phyloP scores from a whole-genome alignment of 2,888 invertebrate species.

The Willowsia nigromaculata region DNA sequence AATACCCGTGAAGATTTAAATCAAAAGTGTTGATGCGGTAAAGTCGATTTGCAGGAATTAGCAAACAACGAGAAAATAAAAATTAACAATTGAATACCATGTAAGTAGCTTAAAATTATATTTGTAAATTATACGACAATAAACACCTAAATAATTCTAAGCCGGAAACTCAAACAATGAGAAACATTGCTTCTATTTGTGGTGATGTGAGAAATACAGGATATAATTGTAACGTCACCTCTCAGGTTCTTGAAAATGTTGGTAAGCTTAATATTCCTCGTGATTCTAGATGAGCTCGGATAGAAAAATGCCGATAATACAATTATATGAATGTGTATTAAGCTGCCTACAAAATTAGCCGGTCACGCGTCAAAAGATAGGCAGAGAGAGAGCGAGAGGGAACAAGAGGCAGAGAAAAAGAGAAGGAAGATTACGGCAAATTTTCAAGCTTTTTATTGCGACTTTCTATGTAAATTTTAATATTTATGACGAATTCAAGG shows the following conservation, averaged over 20 bases:
- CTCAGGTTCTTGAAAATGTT: background rate
- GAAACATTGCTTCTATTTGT: background rate
- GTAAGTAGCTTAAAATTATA: too few relatives aligned
- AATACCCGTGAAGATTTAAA: background rate
- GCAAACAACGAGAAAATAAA: too few relatives aligned
- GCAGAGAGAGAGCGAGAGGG: background rate
- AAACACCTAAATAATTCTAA: too few relatives aligned
- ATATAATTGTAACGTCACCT: too few relatives aligned
- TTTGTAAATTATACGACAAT: too few relatives aligned
- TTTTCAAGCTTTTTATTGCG: background rate
- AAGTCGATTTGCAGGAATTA: background rate
- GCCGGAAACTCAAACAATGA: too few relatives aligned
- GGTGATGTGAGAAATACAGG: too few relatives aligned
- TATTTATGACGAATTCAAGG: conserved; percentile 34
- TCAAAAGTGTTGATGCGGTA: too few relatives aligned
- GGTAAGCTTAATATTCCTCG: too few relatives aligned
- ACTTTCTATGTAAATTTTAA: conserved; percentile 54
- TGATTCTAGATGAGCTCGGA: too few relatives aligned
- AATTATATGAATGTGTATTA: conserved; percentile 8
- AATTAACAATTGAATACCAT: too few relatives aligned
- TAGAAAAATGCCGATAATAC: background rate
- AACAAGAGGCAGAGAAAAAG: background rate
- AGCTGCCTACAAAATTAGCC: conserved; percentile 27
- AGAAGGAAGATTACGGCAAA: conserved; percentile 34
- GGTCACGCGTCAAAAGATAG: background rate